Percentiles rank a stretch among this genome's conserved stretches.
Conservation (phyloP, 2,797 vertebrate genomes). For the Microcaecilia unicolor region DNA sequence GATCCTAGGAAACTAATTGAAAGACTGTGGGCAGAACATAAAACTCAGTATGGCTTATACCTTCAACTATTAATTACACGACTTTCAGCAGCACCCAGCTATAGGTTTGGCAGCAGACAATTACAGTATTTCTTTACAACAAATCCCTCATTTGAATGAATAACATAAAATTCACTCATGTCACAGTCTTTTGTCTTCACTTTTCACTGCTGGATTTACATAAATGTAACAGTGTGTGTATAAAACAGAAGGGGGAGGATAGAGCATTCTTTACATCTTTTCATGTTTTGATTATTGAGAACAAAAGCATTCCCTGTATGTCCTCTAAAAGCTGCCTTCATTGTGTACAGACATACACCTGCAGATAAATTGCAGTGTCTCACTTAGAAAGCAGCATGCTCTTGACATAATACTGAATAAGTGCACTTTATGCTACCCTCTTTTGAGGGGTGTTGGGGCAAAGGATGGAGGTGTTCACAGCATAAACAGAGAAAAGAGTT, state of each 20-base stretch:
- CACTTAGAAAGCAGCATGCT: too few relatives aligned
- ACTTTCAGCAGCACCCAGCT: slow-evolving; percentile 18
- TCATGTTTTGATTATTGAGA: neutral
- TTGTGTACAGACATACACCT: too few relatives aligned
- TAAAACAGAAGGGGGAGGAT: slow-evolving; percentile 13
- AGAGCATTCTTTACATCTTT: slow-evolving; percentile 18
- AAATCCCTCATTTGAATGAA: slow-evolving; percentile 14
- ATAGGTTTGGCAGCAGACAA: slow-evolving; percentile 11
- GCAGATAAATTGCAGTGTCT: too few relatives aligned
- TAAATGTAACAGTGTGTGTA: slow-evolving; percentile 25
- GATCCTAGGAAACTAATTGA: slow-evolving; percentile 18
- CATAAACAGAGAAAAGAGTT: too few relatives aligned
- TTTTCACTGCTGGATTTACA: slow-evolving; percentile 24
- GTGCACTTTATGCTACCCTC: too few relatives aligned
- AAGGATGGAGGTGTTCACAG: too few relatives aligned
- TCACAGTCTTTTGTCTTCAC: slow-evolving; percentile 20
- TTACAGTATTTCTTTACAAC: slow-evolving; percentile 8
- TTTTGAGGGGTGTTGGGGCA: too few relatives aligned
- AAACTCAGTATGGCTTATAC: slow-evolving; percentile 10
- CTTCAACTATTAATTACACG: slow-evolving; percentile 14
- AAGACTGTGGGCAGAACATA: slow-evolving; percentile 3
- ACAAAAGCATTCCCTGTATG: too few relatives aligned
- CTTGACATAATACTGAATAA: too few relatives aligned
- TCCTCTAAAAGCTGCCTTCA: too few relatives aligned
- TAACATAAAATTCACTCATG: slow-evolving; percentile 23